Percentiles rank a stretch among this genome's conserved stretches.
Conservation (phyloP, 2,113 vertebrate species). For the Cebus imitator region DNA sequence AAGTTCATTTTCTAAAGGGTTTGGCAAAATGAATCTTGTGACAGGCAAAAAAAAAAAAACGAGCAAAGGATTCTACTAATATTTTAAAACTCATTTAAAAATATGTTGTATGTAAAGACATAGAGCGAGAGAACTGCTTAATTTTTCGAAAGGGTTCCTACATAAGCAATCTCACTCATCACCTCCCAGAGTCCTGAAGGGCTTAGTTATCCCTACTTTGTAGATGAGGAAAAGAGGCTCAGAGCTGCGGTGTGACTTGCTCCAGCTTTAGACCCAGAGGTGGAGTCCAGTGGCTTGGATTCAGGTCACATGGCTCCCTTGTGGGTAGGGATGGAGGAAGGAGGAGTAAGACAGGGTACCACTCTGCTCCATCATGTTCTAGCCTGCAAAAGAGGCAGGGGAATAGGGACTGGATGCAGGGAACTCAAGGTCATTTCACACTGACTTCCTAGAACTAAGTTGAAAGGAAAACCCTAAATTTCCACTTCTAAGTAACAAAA, state of each 20-base stretch:
- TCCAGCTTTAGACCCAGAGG: not conserved
- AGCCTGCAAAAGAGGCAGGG: too few relatives aligned
- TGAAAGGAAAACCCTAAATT: too few relatives aligned
- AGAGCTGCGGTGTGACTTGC: rapidly evolving
- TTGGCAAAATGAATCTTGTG: not conserved
- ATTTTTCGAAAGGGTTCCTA: not conserved
- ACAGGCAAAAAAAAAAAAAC: not conserved
- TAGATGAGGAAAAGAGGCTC: not conserved
- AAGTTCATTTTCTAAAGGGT: not conserved
- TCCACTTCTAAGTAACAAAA: too few relatives aligned
- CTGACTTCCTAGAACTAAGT: too few relatives aligned
- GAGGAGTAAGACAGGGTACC: rapidly evolving
- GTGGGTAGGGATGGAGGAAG: not conserved
- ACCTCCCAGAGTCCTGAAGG: not conserved
- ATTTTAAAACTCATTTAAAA: not conserved
- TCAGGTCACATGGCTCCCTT: not conserved
- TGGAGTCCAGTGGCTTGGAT: not conserved
- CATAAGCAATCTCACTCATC: rapidly evolving
- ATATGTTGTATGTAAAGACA: not conserved
- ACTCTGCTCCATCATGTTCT: not conserved
- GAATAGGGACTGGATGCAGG: too few relatives aligned
- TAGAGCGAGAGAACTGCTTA: not conserved
- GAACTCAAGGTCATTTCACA: too few relatives aligned
- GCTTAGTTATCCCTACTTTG: not conserved
- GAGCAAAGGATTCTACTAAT: not conserved